These are phyloP conservation scores for Pygoscelis antarcticus DNA, from an alignment of 2,113 vertebrate genomes.

Conservation along the genomic window DNA sequence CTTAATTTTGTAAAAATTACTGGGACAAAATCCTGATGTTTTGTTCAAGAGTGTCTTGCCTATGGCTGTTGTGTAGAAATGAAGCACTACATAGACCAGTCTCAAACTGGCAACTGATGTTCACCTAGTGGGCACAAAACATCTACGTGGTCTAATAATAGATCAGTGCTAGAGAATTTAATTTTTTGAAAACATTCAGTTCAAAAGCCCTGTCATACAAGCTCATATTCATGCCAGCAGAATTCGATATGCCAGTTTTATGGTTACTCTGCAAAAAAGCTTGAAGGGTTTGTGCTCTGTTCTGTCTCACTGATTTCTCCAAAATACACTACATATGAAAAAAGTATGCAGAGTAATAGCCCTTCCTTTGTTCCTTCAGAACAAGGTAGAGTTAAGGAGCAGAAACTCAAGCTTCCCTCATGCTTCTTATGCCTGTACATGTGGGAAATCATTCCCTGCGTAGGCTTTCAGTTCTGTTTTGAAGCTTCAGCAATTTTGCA, in stretches of 20 bases:
- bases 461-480: background rate
- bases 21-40: background rate
- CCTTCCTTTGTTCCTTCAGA: background rate
- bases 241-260: accelerated
- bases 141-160: background rate
- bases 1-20: background rate
- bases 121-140: background rate
- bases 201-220: background rate
- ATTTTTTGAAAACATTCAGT: background rate
- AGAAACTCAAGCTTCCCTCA: background rate
- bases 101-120: background rate
- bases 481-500: slow-evolving; percentile 9
- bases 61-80: background rate
- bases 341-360: background rate
- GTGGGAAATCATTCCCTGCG: background rate
- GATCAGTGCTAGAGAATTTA: background rate
- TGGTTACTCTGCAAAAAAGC: background rate
- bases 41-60: background rate
- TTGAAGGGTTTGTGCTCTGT: background rate
- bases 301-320: background rate
- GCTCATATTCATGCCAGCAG: background rate
- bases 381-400: background rate
- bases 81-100: background rate
- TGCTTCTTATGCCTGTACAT: background rate
- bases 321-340: background rate